Percentiles rank a stretch among this genome's conserved stretches.
Evolutionary conservation across 37 sponge, comb jelly and placozoan species (phyloP).

Genomic region (Theonella swinhoei): DNA sequence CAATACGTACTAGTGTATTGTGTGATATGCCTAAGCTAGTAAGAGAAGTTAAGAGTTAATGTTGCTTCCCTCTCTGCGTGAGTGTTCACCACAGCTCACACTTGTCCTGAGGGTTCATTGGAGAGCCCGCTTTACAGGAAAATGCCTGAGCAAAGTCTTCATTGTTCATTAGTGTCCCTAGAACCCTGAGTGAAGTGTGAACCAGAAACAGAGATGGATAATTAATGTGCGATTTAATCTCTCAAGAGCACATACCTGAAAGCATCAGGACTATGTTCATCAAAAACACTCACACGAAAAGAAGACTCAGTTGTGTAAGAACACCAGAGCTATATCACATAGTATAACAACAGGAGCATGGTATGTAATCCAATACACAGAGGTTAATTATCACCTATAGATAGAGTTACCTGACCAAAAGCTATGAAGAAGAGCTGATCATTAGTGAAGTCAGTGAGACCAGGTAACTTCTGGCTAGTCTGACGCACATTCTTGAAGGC

Average conservation of each 20-base stretch:
- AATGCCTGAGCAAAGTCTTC: constrained; percentile 48
- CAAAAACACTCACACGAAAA: constrained; percentile 1
- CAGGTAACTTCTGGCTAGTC: neutral
- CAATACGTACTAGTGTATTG: too few species aligned
- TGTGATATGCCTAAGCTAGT: too few species aligned
- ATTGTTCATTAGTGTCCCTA: constrained; percentile 37
- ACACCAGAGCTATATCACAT: constrained; percentile 51
- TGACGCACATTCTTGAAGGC: constrained; percentile 24
- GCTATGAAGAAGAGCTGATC: constrained; percentile 75
- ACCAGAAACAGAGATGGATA: neutral
- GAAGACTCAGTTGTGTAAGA: constrained; percentile 15
- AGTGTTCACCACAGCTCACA: constrained; percentile 49
- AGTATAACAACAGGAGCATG: too few species aligned
- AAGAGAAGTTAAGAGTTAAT: too few species aligned
- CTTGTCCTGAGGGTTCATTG: constrained; percentile 28
- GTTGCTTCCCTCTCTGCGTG: too few species aligned
- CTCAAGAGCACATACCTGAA: constrained; percentile 1
- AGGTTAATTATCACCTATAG: too few species aligned
- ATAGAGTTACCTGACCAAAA: constrained; percentile 70
- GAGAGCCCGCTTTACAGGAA: constrained; percentile 14
- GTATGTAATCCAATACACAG: too few species aligned
- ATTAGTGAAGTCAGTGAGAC: constrained; percentile 2
- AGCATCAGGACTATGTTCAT: constrained; percentile 40
- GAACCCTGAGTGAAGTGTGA: neutral
- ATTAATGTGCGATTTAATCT: too few species aligned